A percentile compares a stretch with the other conserved stretches of the same genome.
These are phyloP conservation scores for Megaceryle maxima DNA, from an alignment of 2,113 vertebrate species.

Conservation along the genomic window DNA sequence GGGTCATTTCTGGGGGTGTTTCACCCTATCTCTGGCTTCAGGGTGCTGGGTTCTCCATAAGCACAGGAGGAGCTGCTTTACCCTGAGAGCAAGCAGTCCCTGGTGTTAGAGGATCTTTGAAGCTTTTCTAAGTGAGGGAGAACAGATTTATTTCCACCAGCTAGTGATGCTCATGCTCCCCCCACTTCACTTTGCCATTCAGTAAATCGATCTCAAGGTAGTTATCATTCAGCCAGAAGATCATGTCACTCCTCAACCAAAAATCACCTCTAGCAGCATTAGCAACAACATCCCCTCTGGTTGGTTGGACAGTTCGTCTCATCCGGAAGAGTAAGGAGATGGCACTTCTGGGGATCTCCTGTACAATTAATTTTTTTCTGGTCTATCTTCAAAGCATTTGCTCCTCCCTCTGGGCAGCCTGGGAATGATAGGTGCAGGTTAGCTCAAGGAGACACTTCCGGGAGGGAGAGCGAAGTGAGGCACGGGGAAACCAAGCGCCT, in stretches of 20 bases:
- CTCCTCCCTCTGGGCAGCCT: neutral
- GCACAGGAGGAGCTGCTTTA: neutral
- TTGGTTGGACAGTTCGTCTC: accelerated
- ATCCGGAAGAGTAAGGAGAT: neutral
- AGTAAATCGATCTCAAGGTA: neutral
- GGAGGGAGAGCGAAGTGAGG: neutral
- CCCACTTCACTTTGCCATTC: neutral
- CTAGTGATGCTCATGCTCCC: neutral
- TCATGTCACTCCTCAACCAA: too few relatives aligned
- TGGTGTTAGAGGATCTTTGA: neutral
- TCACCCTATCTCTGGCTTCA: neutral
- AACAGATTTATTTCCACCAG: neutral
- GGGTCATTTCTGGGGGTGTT: neutral
- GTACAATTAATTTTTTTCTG: neutral
- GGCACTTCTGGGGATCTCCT: neutral
- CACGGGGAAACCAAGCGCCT: accelerated
- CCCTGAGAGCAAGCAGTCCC: accelerated
- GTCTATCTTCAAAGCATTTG: neutral
- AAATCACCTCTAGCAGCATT: neutral
- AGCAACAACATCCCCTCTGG: neutral
- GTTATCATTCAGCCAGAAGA: neutral
- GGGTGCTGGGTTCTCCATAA: neutral
- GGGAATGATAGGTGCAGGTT: neutral
- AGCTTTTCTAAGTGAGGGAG: neutral
- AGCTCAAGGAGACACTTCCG: neutral